Evolutionary conservation across 2,888 invertebrate genomes (phyloP), one percentile per base, ranked within the genome.

Genomic region (Drosophila kanekoi): DNA sequence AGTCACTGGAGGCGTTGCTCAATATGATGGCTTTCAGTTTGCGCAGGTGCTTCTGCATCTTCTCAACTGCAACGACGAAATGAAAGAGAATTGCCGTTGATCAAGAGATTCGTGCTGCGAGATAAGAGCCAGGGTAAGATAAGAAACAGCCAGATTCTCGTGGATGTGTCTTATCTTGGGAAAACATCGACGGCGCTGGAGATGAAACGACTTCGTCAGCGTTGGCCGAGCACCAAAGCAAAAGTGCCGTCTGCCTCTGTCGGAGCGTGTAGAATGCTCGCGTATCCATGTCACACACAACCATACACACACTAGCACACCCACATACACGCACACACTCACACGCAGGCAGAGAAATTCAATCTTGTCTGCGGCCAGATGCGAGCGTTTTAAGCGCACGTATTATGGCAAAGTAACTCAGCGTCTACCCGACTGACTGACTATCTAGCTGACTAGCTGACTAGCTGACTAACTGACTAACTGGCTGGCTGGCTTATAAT

Each of bases 31-130:
- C 76, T 64, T 91, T 92, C 13, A 92, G 77, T 79, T 91, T 90
- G 41, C 89, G 84, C 62, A 92, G 85, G 77, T 91, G 90, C 70
- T 89, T 89, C 82, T 92, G 90, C 92, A 92, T 92, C 77, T 89
- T 90, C 71, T 91, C 91, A 38, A 86, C 91, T 91, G 73, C 28
- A 69, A 73, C 47, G 35, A 28, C 16, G 20, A 60, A 58, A 53
- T 63, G 32, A 65, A 66, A 74, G 59, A 49, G 51, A 52, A 43
- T 28, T 16, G 16, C 47, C 40, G 43, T 53, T 48, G 37, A 72
- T 59, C 28, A 35, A 43, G 16, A 41, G 18, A 35, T 16, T 38
- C 43, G 6, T 23, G 14, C 16, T 28, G 28, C 28, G 28, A 28
- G 37, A 51, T 38, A 51, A 1, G 40, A 38, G 33, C 28, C 14